Evolutionary conservation across 2,797 vertebrate genomes (phyloP), one percentile per base, ranked within the genome.

Genomic region (Trachurus trachurus): DNA sequence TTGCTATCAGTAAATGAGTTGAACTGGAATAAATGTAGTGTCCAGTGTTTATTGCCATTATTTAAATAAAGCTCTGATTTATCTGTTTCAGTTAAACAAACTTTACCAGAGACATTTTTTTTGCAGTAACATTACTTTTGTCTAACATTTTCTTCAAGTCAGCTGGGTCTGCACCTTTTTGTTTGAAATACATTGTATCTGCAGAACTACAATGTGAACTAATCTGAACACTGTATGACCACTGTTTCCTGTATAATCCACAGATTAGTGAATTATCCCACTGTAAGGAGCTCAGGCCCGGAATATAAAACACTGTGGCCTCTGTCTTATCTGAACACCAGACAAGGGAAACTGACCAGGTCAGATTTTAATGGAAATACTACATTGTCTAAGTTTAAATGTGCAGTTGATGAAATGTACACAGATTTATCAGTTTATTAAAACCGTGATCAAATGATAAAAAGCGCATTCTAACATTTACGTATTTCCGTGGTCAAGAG

Each of bases 231-330:
- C 62, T 70, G 49, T 74, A 40, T 60, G 66, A 6, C 22, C 31
- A 54, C 50, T 31, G 4, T 80, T 84, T 74, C 54, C 29, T 80
- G 31, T 72, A 11, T 82, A 76, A 83, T 87, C 82, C 68, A 61
- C 61, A 78, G 87, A 91, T 88, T 86, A 76, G 8, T 53, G 49
- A 80, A 39, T 82, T 45, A 75, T 69, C 66, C 73, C 66, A 7
- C 1, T 19, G 26, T 68, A 82, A 83, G 71, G 57, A 84, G 80
- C 78, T 90, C 84, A 79, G 53, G 63, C 37, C 21, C 4, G 40
- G 40, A 71, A 59, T 65, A n/a, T 53, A 26, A 74, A 78, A 84
- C 76, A 53, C 13, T 34, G 0, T 6, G 40, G 17, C 47, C 39
- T 69, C 45, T 81, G 79, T 82, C 22, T 70, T 37, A 12, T 22